Conservation (phyloP, 2,797 vertebrate species). For the Stomatorhinus walkeri region DNA sequence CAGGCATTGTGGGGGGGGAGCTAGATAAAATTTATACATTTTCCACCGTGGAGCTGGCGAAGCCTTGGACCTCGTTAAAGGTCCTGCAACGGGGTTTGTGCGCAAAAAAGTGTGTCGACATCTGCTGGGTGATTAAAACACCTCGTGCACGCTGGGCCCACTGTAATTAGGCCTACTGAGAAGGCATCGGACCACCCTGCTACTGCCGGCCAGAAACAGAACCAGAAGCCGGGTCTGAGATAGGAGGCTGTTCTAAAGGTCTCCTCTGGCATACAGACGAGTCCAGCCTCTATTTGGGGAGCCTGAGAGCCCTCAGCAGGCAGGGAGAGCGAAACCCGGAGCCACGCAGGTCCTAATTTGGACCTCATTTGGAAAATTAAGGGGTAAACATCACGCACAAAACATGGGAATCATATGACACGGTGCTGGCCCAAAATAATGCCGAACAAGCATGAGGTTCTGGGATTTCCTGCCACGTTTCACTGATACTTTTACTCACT, state of each 20-base stretch:
- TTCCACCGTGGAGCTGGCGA: neutral
- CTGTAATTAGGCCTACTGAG: neutral
- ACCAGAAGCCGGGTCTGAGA: neutral
- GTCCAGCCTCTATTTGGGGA: neutral
- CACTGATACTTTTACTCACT: neutral
- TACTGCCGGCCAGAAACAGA: neutral
- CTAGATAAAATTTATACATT: neutral
- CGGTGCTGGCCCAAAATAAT: neutral
- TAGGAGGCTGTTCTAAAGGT: neutral
- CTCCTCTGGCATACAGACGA: neutral
- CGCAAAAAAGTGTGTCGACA: conserved; percentile 51
- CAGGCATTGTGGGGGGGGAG: neutral
- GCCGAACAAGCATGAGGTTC: neutral
- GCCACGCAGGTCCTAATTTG: conserved; percentile 35
- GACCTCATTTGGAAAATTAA: conserved; percentile 15
- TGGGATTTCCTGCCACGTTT: neutral
- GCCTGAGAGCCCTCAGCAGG: neutral
- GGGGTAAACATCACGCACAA: conserved; percentile 22
- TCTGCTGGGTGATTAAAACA: conserved; percentile 53
- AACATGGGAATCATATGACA: conserved; percentile 16
- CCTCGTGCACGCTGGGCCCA: neutral
- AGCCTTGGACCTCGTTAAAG: conserved; percentile 47
- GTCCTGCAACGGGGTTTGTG: conserved; percentile 47
- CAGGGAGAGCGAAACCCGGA: conserved; percentile 22
- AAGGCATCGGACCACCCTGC: neutral